A percentile compares a stretch with the other conserved stretches of the same genome.
phyloP scores from a whole-genome alignment of 2,888 invertebrate genomes.

The Rhagophthalmus giganteus region DNA sequence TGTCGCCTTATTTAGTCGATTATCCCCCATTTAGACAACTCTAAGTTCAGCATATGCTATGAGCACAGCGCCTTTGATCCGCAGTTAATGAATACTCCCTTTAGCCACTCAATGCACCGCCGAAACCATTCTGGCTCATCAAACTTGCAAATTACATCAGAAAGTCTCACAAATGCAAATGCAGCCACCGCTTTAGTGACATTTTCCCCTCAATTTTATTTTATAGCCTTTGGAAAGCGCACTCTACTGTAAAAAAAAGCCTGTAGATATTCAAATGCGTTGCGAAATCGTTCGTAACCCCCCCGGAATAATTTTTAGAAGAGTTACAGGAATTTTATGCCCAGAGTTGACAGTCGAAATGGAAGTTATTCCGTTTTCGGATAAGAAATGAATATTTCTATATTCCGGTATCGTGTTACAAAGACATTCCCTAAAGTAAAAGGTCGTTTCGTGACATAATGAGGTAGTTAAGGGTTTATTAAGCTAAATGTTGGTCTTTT shows the following conservation, averaged over 20 bases:
- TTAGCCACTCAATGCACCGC: constrained; percentile 27
- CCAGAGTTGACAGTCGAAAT: constrained; percentile 12
- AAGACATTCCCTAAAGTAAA: constrained; percentile 29
- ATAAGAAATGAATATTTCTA: constrained; percentile 26
- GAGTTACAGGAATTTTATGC: constrained; percentile 29
- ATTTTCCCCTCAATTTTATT: constrained; percentile 37
- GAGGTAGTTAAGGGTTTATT: constrained; percentile 34
- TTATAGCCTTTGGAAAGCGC: constrained; percentile 34
- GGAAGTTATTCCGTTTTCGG: constrained; percentile 12
- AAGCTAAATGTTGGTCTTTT: constrained; percentile 34
- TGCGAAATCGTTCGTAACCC: constrained; percentile 26
- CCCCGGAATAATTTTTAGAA: constrained; percentile 29
- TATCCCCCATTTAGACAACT: constrained; percentile 24
- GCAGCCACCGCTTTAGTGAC: constrained; percentile 33
- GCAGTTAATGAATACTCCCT: constrained; percentile 33
- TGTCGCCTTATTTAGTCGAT: constrained; percentile 19
- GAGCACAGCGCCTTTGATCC: constrained; percentile 32
- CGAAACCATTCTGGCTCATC: constrained; percentile 30
- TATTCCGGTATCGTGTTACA: constrained; percentile 28
- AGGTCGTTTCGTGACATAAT: constrained; percentile 34
- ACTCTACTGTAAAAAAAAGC: constrained; percentile 35
- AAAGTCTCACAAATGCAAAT: constrained; percentile 34
- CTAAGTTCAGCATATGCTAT: constrained; percentile 20
- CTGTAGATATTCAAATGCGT: constrained; percentile 37
- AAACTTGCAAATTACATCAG: constrained; percentile 36